Base-by-base conservation (phyloP, 2,888 invertebrate species). In the Xanthorhoe spadicearia region DNA sequence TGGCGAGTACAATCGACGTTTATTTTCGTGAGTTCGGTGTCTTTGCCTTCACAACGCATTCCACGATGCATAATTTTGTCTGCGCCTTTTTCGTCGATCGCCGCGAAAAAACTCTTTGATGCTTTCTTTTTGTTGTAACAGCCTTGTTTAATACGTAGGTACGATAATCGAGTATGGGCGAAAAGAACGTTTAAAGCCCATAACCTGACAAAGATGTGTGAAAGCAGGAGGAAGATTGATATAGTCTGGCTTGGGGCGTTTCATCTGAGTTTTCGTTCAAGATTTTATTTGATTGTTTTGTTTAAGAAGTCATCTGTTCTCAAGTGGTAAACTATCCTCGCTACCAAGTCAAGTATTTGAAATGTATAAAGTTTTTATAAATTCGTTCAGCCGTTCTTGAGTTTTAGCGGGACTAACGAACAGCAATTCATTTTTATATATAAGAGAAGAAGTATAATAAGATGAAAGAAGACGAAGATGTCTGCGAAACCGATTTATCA, bases 21-120 rank as follows among this genome's bases (percentile, higher is more conserved):
- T 91, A 91, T 92, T 92, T 91, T 87, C 76, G 84, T 82, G 79
- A 85, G 85, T 86, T 84, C 84, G 77, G 82, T 85, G 84, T 87
- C 86, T 84, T 82, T 84, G 83, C 78, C 77, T 83, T 78, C 74
- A 81, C 81, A 80, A 80, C 80, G 82, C 84, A 89, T 87, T 87
- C 87, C 84, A 74, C 76, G 72, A 75, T 77, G 80, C 80, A 84
- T 83, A 80, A 83, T 85, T 88, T 85, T 81, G 81, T 88, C 85
- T 83, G 78, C 81, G 78, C 80, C 79, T 85, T 88, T 86, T 86
- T 82, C 81, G 72, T 74, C 68, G 74, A 79, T 76, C 75, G 74
- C 76, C 71, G 77, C 72, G 74, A 79, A 82, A 83, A 76, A 80
- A 77, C 75, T 69, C 84, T 85, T 87, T 85, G 84, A 85, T 85